phyloP scores from a whole-genome alignment of 2,113 vertebrate species.

The Monarcha castaneiventris region DNA sequence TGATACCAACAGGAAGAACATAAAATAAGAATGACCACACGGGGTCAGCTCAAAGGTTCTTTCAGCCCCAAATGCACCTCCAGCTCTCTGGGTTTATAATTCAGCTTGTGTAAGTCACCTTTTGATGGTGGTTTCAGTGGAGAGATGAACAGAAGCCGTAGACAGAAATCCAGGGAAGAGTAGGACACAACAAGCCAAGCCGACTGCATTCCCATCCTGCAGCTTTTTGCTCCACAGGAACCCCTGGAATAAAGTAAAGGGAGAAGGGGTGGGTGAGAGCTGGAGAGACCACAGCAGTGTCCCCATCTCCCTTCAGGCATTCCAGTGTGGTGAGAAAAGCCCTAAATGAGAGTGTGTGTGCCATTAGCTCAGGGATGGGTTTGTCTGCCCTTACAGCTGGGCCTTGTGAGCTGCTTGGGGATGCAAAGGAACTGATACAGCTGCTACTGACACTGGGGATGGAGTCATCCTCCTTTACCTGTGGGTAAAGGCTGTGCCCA shows the following conservation, averaged over 20 bases:
- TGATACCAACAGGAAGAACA: neutral
- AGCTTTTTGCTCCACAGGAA: neutral
- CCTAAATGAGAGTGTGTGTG: neutral
- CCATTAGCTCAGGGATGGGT: neutral
- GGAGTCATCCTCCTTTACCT: neutral
- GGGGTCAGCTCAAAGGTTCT: slow-evolving; percentile 9
- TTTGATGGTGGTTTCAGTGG: neutral
- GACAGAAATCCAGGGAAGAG: neutral
- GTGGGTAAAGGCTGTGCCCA: neutral
- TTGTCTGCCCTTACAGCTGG: neutral
- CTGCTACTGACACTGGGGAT: neutral
- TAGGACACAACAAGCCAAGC: neutral
- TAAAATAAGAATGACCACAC: slow-evolving; percentile 19
- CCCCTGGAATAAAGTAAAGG: neutral
- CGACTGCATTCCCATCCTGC: neutral
- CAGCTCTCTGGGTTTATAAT: neutral
- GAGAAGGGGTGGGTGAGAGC: neutral
- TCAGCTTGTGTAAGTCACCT: neutral
- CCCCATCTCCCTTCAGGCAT: neutral
- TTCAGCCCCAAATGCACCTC: neutral
- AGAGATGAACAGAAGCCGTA: neutral
- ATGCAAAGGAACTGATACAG: neutral
- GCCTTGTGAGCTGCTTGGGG: neutral
- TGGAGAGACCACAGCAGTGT: neutral
- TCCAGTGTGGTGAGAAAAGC: neutral